Conservation (phyloP, 1,140 invertebrate species). For the Heliconius hewitsoni region DNA sequence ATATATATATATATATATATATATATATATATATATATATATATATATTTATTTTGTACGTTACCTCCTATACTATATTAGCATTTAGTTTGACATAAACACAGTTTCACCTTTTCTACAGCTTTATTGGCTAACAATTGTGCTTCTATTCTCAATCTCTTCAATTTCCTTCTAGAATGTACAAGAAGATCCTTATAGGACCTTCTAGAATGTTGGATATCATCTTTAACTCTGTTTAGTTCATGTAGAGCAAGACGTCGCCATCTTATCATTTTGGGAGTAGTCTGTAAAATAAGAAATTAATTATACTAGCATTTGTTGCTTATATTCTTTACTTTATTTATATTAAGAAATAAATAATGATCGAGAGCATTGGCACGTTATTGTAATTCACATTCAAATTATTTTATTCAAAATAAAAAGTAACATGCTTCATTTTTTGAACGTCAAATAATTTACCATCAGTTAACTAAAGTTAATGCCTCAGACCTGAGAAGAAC, state of each 20-base stretch:
- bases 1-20: too few species aligned
- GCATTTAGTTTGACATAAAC: slow-evolving; percentile 22
- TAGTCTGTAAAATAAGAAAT: slow-evolving; percentile 49
- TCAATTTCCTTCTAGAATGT: slow-evolving; percentile 55
- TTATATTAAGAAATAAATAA: too few species aligned
- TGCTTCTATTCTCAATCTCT: slow-evolving; percentile 51
- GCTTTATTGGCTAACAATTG: slow-evolving; percentile 37
- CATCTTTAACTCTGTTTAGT: slow-evolving; percentile 62
- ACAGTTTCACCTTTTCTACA: slow-evolving; percentile 26
- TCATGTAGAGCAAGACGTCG: slow-evolving; percentile 58
- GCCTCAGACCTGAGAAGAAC: too few species aligned
- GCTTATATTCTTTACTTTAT: too few species aligned
- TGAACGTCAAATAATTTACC: too few species aligned
- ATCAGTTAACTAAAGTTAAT: too few species aligned
- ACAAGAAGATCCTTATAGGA: slow-evolving; percentile 61
- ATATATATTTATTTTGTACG: not conserved
- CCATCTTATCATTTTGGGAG: slow-evolving; percentile 57
- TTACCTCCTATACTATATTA: slow-evolving; percentile 7
- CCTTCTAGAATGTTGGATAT: slow-evolving; percentile 59
- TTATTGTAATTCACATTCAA: too few species aligned
- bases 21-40: too few species aligned
- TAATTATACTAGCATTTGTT: too few species aligned
- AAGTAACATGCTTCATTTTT: too few species aligned
- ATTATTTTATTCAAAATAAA: too few species aligned
- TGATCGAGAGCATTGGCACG: too few species aligned